Evolutionary conservation across 2,888 invertebrate genomes (phyloP), one percentile per base, ranked within the genome.

Genomic region (Cataglyphis cursor): DNA sequence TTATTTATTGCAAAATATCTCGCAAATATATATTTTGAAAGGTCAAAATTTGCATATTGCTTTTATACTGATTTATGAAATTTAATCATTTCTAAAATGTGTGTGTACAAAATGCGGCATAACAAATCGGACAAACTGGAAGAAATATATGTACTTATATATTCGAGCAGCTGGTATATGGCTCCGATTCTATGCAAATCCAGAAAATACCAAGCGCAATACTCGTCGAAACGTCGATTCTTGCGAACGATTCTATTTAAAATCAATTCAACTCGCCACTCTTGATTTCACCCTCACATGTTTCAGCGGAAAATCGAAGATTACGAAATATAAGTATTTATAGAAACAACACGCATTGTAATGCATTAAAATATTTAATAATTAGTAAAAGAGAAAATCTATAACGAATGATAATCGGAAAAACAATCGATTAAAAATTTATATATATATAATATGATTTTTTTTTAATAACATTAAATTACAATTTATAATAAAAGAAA

Each of bases 151-250:
- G 78, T 85, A 87, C 82, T 76, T 59, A 41, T 61, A 62, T 82
- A 75, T 72, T 83, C 75, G 86, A 86, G 87, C 85, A 87, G 76
- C 83, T 83, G 80, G 85, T 82, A 76, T 82, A 76, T 83, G 78
- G 83, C 82, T 88, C 44, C 87, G 87, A 87, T 88, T 65, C 86
- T 85, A 88, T 87, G 86, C 82, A 85, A 91, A 88, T 88, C 89
- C 85, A 83, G 59, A 48, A 82, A 83, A 85, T 82, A 81, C 76
- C 72, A 80, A 72, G 51, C 59, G 68, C 81, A 81, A 84, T 85
- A 85, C 68, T 83, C 65, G 84, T 80, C 70, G 74, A 82, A 86
- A 81, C 86, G 85, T 89, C 86, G 84, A 85, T 87, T 87, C 87
- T 88, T 73, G 84, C 70, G 82, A 78, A 82, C 85, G 78, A 75